Conservation (phyloP, 2,888 invertebrate species). For the Drosophila hamatofila region DNA sequence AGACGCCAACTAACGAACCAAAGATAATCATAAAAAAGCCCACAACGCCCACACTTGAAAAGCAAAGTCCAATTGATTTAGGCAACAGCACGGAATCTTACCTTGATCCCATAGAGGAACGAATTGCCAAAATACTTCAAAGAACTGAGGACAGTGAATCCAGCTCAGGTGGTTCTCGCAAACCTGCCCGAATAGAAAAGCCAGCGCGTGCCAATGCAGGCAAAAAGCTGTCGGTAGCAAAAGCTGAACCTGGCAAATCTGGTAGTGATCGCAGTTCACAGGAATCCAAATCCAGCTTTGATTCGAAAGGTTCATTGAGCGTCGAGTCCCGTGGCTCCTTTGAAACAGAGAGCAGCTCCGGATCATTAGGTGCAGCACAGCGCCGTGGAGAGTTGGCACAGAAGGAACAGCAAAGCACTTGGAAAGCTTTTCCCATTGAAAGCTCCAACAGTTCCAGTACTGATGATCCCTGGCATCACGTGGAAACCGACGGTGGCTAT, state of each 20-base stretch:
- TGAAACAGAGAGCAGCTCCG: constrained; percentile 91
- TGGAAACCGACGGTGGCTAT: constrained; percentile 89
- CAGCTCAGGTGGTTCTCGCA: constrained; percentile 87
- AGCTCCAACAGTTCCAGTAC: constrained; percentile 94
- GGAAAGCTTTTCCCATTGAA: constrained; percentile 93
- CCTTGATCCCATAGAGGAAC: constrained; percentile 85
- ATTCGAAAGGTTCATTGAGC: constrained; percentile 88
- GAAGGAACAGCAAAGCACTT: constrained; percentile 91
- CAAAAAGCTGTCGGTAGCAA: constrained; percentile 84
- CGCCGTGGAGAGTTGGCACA: constrained; percentile 87
- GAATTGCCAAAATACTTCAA: constrained; percentile 84
- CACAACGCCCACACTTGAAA: constrained; percentile 88
- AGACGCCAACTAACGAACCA: constrained; percentile 79
- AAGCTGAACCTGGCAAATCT: constrained; percentile 85
- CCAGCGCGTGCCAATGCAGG: constrained; percentile 76
- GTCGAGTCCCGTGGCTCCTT: constrained; percentile 90
- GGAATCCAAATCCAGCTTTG: constrained; percentile 88
- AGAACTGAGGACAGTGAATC: constrained; percentile 88
- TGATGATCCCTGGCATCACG: constrained; percentile 93
- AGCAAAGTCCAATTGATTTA: constrained; percentile 88
- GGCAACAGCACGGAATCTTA: constrained; percentile 87
- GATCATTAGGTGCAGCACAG: constrained; percentile 90
- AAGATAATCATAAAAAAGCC: constrained; percentile 78
- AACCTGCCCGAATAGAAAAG: constrained; percentile 86
- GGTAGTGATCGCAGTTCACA: constrained; percentile 85